Base-by-base conservation (phyloP, 1,140 invertebrate genomes). In the Ruditapes philippinarum region DNA sequence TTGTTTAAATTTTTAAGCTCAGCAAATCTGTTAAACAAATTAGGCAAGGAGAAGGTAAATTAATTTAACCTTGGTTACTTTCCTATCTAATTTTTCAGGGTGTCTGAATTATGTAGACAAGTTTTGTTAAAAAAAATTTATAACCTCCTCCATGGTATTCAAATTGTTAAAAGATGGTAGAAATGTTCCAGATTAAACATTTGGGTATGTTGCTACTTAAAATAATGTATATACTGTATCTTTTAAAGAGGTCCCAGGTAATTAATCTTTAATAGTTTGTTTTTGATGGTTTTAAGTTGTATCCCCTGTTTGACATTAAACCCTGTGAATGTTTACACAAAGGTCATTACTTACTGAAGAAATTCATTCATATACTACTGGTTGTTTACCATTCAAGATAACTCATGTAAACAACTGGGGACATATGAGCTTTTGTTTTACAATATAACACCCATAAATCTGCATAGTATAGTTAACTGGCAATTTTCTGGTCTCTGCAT, bases 361-460 rank as follows among this genome's bases (percentile, higher is more conserved):
- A 45, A 79, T 33, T 79, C n/a, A 49, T 54, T 79, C n/a, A 25
- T 49, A 17, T 62, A 38, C 57, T 31, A 14, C 57, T 62, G 33
- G 17, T 11, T 81, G 79, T 81, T 81, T 81, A 81, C 79, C 22
- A 11, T 81, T 19, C 54, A 38, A 40, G 79, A 81, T 81, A 60
- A 42, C n/a, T 12, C 31, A 36, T 33, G 42, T 80, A 80, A 80
- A 80, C 78, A 80, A 12, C 38, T 19, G 11, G n/a, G 54, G 25
- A 57, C 54, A 51, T 54, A 54, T 57, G 45, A 79, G 76, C 54
- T 25, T 79, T 49, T 49, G 31, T 79, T 36, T n/a, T 36, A 54
- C 42, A 79, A 79, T 79, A 79, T 54, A 79, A 79, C 54, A 33
- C 17, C 54, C 76, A 79, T 79, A 79, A 79, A 79, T 54, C 42